Evolutionary conservation across 64 coral and sea anemone genomes (phyloP), one percentile per base, ranked within the genome.

Genomic region (Pocillopora verrucosa): DNA sequence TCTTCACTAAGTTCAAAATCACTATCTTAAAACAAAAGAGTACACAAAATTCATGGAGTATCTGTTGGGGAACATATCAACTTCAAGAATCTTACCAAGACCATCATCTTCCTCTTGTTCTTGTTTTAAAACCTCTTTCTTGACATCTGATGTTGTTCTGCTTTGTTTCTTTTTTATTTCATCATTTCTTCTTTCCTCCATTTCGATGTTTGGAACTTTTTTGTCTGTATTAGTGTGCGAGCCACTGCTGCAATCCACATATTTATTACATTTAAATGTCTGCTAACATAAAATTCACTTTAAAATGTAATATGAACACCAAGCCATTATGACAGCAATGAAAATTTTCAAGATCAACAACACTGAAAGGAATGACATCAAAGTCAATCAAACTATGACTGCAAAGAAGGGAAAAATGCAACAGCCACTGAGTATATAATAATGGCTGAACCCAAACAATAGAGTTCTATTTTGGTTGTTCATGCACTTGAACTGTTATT

Each of bases 1-100:
- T 95, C 90, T 20, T 84, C 87, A 82, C 84, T 88, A 11, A 84
- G 34, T 7, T 92, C 91, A 82, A 84, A 87, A 19, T 93, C 91
- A 63, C 86, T 91, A 4, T 93, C 88, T 68, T 87, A 75, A 34
- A 61, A 24, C 68, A 22, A 72, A 16, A 12, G 57, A 26, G 26
- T 65, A 16, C 13, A 60, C 59, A 61, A 30, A 36, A 75, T 60
- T 38, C 12, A 57, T 24, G 35, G 73, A 58, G 62, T 9, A 68
- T 13, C 16, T 4, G 16, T 15, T 63, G 12, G 13, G 12, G 61
- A 15, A 63, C 16, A 17, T 13, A 63, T 15, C 11, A 63, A 63
- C 11, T 15, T 15, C 67, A 70, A 24, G 25, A 20, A 70, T 70
- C 25, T 9, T 70, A 79, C 76, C 76, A 79, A 36, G 76, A 59